Conservation (phyloP, 2,888 invertebrate species). For the Diplolepis rosae region DNA sequence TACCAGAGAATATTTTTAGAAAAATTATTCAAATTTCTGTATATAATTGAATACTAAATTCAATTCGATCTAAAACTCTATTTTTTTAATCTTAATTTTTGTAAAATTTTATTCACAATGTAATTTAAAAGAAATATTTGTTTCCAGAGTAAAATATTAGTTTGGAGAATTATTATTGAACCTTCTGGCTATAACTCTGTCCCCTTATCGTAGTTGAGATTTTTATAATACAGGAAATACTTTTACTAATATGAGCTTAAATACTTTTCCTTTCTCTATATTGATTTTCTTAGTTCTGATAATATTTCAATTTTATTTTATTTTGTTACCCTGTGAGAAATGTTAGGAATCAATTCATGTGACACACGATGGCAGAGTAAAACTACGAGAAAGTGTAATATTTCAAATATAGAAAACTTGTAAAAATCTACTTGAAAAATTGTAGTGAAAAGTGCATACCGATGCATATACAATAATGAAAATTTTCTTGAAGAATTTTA, state of each 20-base stretch:
- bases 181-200: not conserved
- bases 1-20: not conserved
- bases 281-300: constrained; percentile 56
- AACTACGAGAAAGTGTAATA: not conserved
- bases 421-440: not conserved
- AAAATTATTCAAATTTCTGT: too few relatives aligned
- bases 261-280: constrained; percentile 57
- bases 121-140: not conserved
- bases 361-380: constrained; percentile 51
- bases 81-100: too few relatives aligned
- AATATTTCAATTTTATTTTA: constrained; percentile 57
- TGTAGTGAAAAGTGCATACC: not conserved
- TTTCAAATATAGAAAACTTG: not conserved
- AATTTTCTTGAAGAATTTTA: not conserved
- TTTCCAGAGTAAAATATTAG: not conserved
- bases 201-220: constrained; percentile 42
- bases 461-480: not conserved
- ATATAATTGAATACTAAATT: too few relatives aligned
- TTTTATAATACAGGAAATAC: constrained; percentile 64
- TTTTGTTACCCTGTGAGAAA: constrained; percentile 71
- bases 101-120: too few relatives aligned
- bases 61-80: too few relatives aligned
- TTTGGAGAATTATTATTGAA: not conserved
- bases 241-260: constrained; percentile 58
- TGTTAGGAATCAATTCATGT: constrained; percentile 58